phyloP scores from a whole-genome alignment of 2,113 vertebrate species.

The Paracanthobrama guichenoti region DNA sequence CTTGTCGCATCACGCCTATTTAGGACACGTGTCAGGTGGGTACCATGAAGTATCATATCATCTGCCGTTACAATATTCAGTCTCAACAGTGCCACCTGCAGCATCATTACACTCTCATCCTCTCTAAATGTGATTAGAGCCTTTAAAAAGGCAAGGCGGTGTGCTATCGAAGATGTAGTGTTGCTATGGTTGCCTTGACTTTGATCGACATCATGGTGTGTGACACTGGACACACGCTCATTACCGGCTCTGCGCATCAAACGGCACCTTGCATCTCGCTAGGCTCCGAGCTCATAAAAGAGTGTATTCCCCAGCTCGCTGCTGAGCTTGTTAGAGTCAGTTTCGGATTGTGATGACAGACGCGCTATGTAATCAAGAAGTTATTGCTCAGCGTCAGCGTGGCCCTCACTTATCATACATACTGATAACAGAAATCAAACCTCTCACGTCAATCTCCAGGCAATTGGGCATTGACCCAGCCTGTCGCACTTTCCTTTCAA shows the following conservation, averaged over 20 bases:
- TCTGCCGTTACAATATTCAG: neutral
- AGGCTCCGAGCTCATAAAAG: slow-evolving; percentile 56
- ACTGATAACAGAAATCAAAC: slow-evolving; percentile 49
- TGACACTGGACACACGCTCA: slow-evolving; percentile 5
- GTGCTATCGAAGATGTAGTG: neutral
- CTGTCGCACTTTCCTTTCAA: neutral
- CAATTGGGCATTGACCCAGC: neutral
- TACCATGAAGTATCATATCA: neutral
- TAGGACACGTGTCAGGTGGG: neutral
- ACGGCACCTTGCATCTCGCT: slow-evolving; percentile 6
- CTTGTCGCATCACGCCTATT: neutral
- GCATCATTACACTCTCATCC: neutral
- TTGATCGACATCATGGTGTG: slow-evolving; percentile 32
- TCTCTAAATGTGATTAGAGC: neutral
- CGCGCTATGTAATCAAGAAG: slow-evolving; percentile 51
- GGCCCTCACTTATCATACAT: slow-evolving; percentile 32
- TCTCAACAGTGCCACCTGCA: slow-evolving; percentile 21
- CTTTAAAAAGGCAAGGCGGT: neutral
- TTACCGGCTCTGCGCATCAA: slow-evolving; percentile 37
- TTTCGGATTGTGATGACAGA: slow-evolving; percentile 56
- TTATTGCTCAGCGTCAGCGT: slow-evolving; percentile 48
- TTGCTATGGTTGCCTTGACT: slow-evolving; percentile 26
- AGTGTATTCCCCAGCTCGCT: slow-evolving; percentile 47
- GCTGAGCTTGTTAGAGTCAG: slow-evolving; percentile 54
- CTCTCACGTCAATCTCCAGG: neutral